phyloP scores from a whole-genome alignment of 2,113 vertebrate genomes.

The Atrichornis clamosus region DNA sequence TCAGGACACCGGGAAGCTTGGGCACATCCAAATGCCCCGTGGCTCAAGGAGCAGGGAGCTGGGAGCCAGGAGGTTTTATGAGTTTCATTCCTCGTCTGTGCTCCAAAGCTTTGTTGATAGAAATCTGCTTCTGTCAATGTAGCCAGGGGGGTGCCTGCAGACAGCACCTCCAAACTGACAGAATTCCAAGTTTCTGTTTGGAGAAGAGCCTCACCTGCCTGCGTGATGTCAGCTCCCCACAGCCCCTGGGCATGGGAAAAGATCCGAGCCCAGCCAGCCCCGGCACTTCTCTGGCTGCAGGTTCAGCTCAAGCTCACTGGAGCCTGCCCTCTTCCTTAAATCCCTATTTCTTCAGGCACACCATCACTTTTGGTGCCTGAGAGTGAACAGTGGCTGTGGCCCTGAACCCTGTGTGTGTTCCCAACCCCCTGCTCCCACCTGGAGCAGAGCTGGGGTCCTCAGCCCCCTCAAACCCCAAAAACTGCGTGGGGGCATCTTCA shows the following conservation, averaged over 20 bases:
- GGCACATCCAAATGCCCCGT: not conserved
- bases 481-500: not conserved
- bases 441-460: not conserved
- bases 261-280: not conserved
- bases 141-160: not conserved
- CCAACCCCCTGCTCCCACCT: not conserved
- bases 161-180: not conserved
- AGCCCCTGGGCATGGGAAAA: not conserved
- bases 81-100: not conserved
- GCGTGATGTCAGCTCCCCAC: not conserved
- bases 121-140: slow-evolving; percentile 51
- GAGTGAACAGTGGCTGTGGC: not conserved
- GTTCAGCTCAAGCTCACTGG: not conserved
- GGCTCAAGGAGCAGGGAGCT: not conserved
- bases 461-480: not conserved
- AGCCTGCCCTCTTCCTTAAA: not conserved
- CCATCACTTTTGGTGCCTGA: rapidly evolving
- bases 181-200: slow-evolving; percentile 55
- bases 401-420: not conserved
- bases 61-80: not conserved
- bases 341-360: rapidly evolving
- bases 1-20: not conserved
- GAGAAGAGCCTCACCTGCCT: slow-evolving; percentile 19
- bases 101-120: slow-evolving; percentile 55
- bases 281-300: not conserved